Conservation (phyloP, 35 echinoderm and acorn worm species). For the Heliocidaris tuberculata region DNA sequence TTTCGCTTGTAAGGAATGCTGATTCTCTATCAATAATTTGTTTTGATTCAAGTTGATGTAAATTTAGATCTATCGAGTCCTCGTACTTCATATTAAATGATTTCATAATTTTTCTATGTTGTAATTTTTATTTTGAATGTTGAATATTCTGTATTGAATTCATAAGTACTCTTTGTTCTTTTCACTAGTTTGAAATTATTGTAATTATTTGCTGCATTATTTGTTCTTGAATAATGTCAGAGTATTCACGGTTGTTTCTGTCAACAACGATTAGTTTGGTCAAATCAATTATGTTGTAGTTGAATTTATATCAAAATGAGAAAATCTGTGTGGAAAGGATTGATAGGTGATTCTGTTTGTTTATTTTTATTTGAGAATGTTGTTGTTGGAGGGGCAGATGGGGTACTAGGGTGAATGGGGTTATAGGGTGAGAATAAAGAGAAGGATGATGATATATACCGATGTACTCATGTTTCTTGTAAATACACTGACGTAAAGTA, state of each 20-base stretch:
- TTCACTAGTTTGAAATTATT: background rate
- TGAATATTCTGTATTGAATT: background rate
- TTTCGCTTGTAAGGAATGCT: background rate
- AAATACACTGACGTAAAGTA: background rate
- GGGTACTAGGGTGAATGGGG: background rate
- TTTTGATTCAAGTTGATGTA: background rate
- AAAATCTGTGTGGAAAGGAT: too few relatives aligned
- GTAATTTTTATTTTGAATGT: background rate
- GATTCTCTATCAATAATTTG: background rate
- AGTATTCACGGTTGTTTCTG: too few relatives aligned
- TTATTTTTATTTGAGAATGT: too few relatives aligned
- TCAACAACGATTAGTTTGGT: too few relatives aligned
- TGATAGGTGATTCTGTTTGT: too few relatives aligned
- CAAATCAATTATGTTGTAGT: too few relatives aligned
- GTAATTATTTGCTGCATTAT: background rate
- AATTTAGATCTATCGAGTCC: background rate
- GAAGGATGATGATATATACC: background rate
- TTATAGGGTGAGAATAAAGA: background rate
- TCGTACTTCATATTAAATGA: background rate
- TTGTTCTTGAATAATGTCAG: background rate
- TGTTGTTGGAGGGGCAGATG: too few relatives aligned
- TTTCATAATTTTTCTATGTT: background rate
- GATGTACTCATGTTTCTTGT: background rate
- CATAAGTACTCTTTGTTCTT: background rate
- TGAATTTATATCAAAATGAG: too few relatives aligned